Percentiles rank a stretch among this genome's conserved stretches.
phyloP scores from a whole-genome alignment of 2,113 vertebrate genomes.

The Arenaria interpres region DNA sequence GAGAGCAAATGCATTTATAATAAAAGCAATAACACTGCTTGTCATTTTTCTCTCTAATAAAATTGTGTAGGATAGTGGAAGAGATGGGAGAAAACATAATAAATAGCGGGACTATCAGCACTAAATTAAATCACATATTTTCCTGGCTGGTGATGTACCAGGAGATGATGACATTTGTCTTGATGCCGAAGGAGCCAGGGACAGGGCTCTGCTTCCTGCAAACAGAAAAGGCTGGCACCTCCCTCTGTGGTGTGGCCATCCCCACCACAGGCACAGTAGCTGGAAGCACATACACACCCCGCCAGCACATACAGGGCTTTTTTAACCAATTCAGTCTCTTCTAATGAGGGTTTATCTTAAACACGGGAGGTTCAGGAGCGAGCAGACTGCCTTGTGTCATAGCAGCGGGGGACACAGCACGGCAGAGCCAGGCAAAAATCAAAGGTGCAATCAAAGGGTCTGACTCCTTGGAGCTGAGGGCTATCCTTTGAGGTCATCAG shows the following conservation, averaged over 20 bases:
- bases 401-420: not conserved
- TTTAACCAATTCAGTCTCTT: not conserved
- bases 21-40: constrained; percentile 69
- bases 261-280: not conserved
- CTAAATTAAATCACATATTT: constrained; percentile 56
- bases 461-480: not conserved
- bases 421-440: not conserved
- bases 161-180: not conserved
- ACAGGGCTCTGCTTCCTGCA: not conserved
- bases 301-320: not conserved
- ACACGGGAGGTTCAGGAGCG: accelerated
- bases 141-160: constrained; percentile 50
- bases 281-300: not conserved
- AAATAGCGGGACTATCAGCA: constrained; percentile 59
- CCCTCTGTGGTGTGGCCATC: not conserved
- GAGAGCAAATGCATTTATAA: constrained; percentile 71
- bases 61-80: constrained; percentile 50
- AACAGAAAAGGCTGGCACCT: not conserved
- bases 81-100: constrained; percentile 45
- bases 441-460: not conserved
- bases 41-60: constrained; percentile 72
- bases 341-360: not conserved
- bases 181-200: not conserved
- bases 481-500: not conserved
- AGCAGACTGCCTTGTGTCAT: accelerated